phyloP scores from a whole-genome alignment of 1,140 invertebrate genomes.

The Drosophila mojavensis region DNA sequence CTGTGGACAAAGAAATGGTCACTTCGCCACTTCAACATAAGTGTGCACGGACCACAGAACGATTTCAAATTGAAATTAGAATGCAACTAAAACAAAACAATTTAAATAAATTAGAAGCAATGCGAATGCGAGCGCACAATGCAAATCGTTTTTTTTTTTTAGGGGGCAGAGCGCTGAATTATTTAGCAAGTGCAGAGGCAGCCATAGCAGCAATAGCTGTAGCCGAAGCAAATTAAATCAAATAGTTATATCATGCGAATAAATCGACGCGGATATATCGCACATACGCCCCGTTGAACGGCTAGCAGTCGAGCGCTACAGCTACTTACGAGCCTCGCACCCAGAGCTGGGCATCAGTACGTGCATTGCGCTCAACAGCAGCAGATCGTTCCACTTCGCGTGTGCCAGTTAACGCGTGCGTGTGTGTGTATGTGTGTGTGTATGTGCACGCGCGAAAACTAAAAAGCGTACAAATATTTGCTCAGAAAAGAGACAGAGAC shows the following conservation, averaged over 20 bases:
- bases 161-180: conserved; percentile 46
- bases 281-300: conserved; percentile 76
- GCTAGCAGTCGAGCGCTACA: conserved; percentile 19
- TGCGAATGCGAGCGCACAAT: conserved; percentile 23
- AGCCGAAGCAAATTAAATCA: conserved; percentile 70
- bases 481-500: conserved; percentile 14
- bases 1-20: too few species aligned
- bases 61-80: conserved; percentile 75
- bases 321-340: conserved; percentile 72
- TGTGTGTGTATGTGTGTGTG: background rate
- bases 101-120: conserved; percentile 75
- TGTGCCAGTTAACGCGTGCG: background rate
- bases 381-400: conserved; percentile 56
- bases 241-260: conserved; percentile 82
- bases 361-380: conserved; percentile 71
- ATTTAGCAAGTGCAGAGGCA: conserved; percentile 51
- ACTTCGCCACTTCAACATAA: background rate
- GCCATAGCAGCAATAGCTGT: conserved; percentile 3
- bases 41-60: conserved; percentile 13
- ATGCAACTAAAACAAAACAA: conserved; percentile 72
- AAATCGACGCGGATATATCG: conserved; percentile 78
- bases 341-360: conserved; percentile 63
- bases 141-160: background rate
- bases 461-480: conserved; percentile 61
- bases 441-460: conserved; percentile 17